Conservation (phyloP, 2,113 vertebrate genomes). For the Campylomormyrus numenius region DNA sequence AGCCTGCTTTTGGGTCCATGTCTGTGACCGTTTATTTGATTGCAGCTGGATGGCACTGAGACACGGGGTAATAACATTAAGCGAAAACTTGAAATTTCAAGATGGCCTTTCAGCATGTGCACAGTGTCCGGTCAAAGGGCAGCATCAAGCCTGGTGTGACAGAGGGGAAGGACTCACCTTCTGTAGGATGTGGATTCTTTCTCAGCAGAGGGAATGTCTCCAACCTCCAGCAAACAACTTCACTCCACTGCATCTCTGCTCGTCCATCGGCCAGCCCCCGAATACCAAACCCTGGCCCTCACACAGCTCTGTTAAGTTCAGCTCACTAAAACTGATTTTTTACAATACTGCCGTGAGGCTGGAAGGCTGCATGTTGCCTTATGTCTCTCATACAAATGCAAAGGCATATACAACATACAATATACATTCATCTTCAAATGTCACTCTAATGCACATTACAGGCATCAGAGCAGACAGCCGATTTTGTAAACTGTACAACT, state of each 20-base stretch:
- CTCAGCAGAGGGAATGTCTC: background rate
- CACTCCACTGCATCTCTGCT: background rate
- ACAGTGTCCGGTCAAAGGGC: background rate
- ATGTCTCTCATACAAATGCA: conserved; percentile 17
- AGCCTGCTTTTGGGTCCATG: background rate
- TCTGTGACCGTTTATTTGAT: background rate
- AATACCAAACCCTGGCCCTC: conserved; percentile 16
- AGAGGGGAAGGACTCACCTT: background rate
- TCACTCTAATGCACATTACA: background rate
- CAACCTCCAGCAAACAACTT: background rate
- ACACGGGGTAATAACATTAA: background rate
- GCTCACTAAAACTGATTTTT: background rate
- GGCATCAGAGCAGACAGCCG: conserved; percentile 28
- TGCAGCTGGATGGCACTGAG: background rate
- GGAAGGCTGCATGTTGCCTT: conserved; percentile 20
- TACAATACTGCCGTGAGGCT: conserved; percentile 21
- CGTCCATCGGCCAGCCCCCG: background rate
- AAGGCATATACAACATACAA: background rate
- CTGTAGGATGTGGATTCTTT: background rate
- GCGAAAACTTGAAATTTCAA: background rate
- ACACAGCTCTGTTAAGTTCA: conserved; percentile 9
- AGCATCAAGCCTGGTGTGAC: background rate
- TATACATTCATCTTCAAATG: background rate
- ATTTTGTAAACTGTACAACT: conserved; percentile 31
- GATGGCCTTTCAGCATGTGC: background rate